Evolutionary conservation across 2,888 invertebrate species (phyloP).

Genomic region (Cenopis cana): DNA sequence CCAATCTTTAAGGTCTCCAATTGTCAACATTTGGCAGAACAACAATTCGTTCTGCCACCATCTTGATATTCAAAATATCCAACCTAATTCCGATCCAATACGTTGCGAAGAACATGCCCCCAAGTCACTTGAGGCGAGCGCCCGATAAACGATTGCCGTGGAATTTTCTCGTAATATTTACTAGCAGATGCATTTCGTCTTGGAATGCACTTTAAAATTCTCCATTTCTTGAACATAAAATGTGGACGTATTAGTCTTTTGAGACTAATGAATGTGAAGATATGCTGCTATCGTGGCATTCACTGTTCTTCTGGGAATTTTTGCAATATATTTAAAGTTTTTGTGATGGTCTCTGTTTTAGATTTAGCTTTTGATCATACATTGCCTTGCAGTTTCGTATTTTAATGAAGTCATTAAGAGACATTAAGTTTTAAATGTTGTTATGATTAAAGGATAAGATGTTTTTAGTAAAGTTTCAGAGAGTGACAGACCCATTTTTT

Average conservation of each 20-base stretch:
- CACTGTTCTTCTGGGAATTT: neutral
- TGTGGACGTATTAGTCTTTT: neutral
- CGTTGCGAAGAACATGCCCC: neutral
- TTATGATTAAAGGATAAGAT: too few species aligned
- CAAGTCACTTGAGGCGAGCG: neutral
- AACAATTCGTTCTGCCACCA: neutral
- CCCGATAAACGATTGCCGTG: neutral
- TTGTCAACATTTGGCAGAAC: neutral
- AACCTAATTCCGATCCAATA: neutral
- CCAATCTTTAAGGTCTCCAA: too few species aligned
- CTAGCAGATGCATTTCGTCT: neutral
- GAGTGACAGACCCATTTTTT: too few species aligned
- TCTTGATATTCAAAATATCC: neutral
- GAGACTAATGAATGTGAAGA: too few species aligned
- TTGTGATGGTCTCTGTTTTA: too few species aligned
- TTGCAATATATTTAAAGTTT: neutral
- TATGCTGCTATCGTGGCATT: neutral
- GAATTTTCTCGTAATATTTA: constrained; percentile 1
- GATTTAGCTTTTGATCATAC: too few species aligned
- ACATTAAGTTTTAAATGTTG: too few species aligned
- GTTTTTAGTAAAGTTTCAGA: too few species aligned
- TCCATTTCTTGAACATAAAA: constrained; percentile 3
- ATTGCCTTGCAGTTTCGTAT: too few species aligned
- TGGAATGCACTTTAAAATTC: constrained; percentile 3
- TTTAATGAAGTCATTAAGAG: too few species aligned